These are phyloP conservation scores for Hylaeus volcanicus DNA, from an alignment of 1,140 invertebrate genomes.

Conservation along the genomic window DNA sequence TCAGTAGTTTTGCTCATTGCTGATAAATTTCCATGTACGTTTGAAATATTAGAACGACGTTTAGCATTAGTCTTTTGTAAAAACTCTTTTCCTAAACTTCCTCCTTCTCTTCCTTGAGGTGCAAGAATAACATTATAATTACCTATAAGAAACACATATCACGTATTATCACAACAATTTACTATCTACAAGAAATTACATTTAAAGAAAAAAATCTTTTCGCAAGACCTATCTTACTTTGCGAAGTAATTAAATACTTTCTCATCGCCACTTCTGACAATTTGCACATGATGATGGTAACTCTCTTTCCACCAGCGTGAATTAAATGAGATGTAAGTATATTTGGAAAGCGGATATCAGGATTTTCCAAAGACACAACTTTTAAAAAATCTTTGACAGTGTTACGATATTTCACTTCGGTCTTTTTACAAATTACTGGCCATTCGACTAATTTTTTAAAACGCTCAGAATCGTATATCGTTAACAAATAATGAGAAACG, in stretches of 20 bases:
- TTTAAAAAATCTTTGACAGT: constrained; percentile 68
- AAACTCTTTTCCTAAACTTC: constrained; percentile 56
- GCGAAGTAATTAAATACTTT: constrained; percentile 51
- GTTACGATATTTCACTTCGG: constrained; percentile 78
- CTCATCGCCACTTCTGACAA: constrained; percentile 67
- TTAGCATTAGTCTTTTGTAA: constrained; percentile 52
- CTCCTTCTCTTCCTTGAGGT: constrained; percentile 52
- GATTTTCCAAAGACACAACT: constrained; percentile 66
- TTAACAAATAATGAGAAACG: constrained; percentile 79
- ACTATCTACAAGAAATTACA: neutral
- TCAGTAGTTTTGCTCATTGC: constrained; percentile 50
- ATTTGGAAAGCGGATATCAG: constrained; percentile 67
- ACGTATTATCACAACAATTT: constrained; percentile 6
- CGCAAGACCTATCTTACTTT: constrained; percentile 45
- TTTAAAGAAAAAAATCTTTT: constrained; percentile 1
- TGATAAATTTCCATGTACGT: constrained; percentile 38
- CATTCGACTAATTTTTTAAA: constrained; percentile 79
- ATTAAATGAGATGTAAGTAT: constrained; percentile 69
- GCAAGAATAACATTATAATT: constrained; percentile 34
- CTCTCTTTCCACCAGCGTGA: constrained; percentile 70
- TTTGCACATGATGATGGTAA: constrained; percentile 72
- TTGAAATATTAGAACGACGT: constrained; percentile 28
- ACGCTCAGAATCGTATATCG: constrained; percentile 74
- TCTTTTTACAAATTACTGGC: constrained; percentile 79
- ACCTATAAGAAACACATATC: constrained; percentile 39